Percentiles rank a stretch among this genome's conserved stretches.
Conservation (phyloP, 2,888 invertebrate genomes). For the Athrips mouffetella region DNA sequence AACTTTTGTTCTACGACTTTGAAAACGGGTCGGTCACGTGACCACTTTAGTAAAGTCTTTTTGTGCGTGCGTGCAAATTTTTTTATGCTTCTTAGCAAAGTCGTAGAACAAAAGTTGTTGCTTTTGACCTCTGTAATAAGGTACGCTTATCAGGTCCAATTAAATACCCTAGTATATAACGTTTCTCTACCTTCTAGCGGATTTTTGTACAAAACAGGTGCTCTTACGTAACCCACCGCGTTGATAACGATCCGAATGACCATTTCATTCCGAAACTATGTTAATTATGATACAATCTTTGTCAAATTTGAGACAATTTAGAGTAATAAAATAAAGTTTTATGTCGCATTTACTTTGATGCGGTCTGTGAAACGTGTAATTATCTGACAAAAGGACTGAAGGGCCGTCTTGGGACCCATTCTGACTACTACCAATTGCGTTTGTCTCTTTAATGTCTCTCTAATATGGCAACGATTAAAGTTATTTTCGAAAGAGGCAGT, state of each 20-base stretch:
- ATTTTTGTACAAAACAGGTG: not conserved
- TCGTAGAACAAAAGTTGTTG: too few relatives aligned
- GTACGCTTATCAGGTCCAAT: too few relatives aligned
- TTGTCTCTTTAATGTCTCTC: slow-evolving; percentile 27
- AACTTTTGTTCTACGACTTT: too few relatives aligned
- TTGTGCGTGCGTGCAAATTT: too few relatives aligned
- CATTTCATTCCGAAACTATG: slow-evolving; percentile 52
- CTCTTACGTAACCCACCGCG: slow-evolving; percentile 6
- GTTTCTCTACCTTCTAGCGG: too few relatives aligned
- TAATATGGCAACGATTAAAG: slow-evolving; percentile 26
- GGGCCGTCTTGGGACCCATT: slow-evolving; percentile 29
- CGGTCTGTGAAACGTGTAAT: slow-evolving; percentile 60
- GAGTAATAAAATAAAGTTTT: slow-evolving; percentile 75
- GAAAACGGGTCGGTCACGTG: too few relatives aligned
- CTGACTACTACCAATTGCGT: slow-evolving; percentile 25
- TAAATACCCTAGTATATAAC: too few relatives aligned
- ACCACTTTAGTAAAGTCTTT: too few relatives aligned
- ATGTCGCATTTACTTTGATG: slow-evolving; percentile 74
- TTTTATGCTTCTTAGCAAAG: too few relatives aligned
- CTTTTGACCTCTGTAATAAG: too few relatives aligned
- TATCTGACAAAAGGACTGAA: slow-evolving; percentile 48
- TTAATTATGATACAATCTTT: slow-evolving; percentile 66
- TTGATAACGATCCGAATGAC: slow-evolving; percentile 28
- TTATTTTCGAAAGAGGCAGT: slow-evolving; percentile 13
- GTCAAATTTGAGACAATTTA: slow-evolving; percentile 74